Conservation (phyloP, 53 echinoderm and acorn worm species). For the Stichopus horrens region DNA sequence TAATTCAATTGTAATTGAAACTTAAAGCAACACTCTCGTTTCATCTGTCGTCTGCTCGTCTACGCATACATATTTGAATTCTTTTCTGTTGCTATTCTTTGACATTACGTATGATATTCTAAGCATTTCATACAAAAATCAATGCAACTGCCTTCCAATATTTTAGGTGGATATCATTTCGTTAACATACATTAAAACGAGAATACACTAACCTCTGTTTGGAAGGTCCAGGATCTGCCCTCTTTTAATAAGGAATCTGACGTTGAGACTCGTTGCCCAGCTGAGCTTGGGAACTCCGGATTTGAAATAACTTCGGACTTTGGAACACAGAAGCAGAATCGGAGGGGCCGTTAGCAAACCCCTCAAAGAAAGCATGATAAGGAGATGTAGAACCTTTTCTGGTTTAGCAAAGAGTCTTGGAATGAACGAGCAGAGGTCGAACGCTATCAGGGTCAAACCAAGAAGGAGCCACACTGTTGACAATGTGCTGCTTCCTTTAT, state of each 20-base stretch:
- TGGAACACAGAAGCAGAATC: neutral
- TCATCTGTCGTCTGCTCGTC: no score
- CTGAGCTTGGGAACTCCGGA: neutral
- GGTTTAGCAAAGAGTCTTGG: constrained; percentile 6
- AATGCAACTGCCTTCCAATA: no score
- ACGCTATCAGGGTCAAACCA: neutral
- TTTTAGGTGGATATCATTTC: no score
- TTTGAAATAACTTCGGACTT: neutral
- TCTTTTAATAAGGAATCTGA: neutral
- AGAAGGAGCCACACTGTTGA: neutral
- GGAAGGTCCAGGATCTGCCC: neutral
- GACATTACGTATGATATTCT: no score
- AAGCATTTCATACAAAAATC: no score
- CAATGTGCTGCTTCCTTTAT: neutral
- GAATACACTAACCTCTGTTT: neutral
- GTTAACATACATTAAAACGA: no score
- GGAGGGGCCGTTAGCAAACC: neutral
- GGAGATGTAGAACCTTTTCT: neutral
- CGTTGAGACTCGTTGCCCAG: neutral
- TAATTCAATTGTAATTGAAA: no score
- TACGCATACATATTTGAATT: no score
- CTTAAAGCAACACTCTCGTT: no score
- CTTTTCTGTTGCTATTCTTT: no score
- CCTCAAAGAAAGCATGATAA: neutral
- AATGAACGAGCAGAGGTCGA: neutral